Conservation (phyloP, 2,888 invertebrate species). For the Leptopilina drosophilae region DNA sequence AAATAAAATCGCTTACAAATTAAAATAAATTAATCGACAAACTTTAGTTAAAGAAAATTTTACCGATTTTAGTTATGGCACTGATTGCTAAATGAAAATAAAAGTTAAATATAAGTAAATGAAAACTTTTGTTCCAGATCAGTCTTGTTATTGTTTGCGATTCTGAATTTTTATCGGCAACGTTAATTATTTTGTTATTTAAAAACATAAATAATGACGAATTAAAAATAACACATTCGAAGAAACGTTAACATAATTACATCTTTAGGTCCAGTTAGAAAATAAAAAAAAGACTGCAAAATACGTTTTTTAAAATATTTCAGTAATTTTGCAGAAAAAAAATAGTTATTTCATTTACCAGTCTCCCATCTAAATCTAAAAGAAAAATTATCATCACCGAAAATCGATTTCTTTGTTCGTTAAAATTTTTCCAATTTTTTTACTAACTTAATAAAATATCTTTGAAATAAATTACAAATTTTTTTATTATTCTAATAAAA, state of each 20-base stretch:
- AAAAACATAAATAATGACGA: constrained; percentile 19
- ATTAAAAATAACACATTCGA: constrained; percentile 23
- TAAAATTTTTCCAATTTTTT: background rate
- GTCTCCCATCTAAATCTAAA: constrained; percentile 33
- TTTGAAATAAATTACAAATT: background rate
- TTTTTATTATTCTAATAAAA: background rate
- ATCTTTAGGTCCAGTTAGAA: background rate
- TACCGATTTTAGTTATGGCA: constrained; percentile 2
- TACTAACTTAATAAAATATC: no score
- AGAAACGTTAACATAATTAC: constrained; percentile 29
- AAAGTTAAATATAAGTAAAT: background rate
- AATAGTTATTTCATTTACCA: constrained; percentile 15
- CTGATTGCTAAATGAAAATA: background rate
- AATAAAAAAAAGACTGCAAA: background rate
- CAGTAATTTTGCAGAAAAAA: background rate
- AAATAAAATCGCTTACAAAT: no score
- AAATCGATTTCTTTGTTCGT: constrained; percentile 28
- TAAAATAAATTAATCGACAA: no score
- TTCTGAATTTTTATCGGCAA: background rate
- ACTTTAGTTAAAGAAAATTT: background rate
- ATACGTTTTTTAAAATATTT: constrained; percentile 5
- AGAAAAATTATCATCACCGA: constrained; percentile 20
- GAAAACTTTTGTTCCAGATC: constrained; percentile 12
- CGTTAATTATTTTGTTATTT: constrained; percentile 11
- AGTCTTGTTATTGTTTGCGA: constrained; percentile 33